phyloP scores from a whole-genome alignment of 2,797 vertebrate species.

The Anas bernieri region DNA sequence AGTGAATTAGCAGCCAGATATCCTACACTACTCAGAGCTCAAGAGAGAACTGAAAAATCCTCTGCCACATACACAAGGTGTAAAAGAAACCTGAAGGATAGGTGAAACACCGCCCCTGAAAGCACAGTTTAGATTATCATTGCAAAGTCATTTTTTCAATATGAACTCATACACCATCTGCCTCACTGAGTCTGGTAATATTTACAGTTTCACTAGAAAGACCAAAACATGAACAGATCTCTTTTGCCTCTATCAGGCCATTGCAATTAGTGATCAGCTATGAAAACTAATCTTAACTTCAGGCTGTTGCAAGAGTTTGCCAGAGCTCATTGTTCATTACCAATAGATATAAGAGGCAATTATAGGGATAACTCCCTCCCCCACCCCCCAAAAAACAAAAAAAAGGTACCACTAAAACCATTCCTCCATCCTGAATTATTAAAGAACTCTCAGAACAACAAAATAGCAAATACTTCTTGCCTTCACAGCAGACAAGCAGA shows the following conservation, averaged over 20 bases:
- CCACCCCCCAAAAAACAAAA: not conserved
- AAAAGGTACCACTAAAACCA: rapidly evolving
- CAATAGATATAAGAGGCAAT: not conserved
- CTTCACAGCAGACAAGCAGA: not conserved
- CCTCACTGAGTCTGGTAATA: not conserved
- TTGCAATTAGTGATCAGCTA: not conserved
- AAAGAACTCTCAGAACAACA: not conserved
- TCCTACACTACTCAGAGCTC: not conserved
- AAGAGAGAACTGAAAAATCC: not conserved
- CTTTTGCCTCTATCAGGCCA: not conserved
- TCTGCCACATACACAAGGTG: not conserved
- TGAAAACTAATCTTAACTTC: not conserved
- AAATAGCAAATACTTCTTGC: not conserved
- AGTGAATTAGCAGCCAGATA: not conserved
- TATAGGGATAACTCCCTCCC: not conserved
- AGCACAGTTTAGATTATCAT: not conserved
- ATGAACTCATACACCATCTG: not conserved
- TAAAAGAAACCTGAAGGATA: not conserved
- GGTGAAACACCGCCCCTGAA: not conserved
- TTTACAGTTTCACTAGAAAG: not conserved
- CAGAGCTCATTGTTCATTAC: not conserved
- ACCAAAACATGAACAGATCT: not conserved
- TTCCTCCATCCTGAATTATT: not conserved
- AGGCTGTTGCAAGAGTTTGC: not conserved
- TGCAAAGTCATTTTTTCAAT: not conserved